These are phyloP conservation scores for Toxotes lorentzi DNA, from an alignment of 2,797 vertebrate genomes.

Conservation along the genomic window DNA sequence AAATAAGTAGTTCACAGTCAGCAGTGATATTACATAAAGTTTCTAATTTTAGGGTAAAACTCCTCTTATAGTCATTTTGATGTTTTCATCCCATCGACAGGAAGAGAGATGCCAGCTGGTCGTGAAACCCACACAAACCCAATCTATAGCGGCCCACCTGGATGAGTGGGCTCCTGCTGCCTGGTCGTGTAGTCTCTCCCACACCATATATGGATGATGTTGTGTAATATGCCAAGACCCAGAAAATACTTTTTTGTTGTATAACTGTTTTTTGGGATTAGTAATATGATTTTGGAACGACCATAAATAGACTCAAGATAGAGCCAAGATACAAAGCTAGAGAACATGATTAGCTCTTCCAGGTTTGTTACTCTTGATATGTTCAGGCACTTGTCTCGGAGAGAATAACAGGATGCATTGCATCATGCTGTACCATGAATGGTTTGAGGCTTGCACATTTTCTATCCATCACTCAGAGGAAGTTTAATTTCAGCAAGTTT, in stretches of 20 bases:
- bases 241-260: slow-evolving; percentile 69
- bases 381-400: not conserved
- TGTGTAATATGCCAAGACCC: slow-evolving; percentile 61
- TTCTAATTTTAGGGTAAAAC: slow-evolving; percentile 33
- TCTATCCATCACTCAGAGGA: slow-evolving; percentile 24
- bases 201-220: slow-evolving; percentile 65
- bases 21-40: slow-evolving; percentile 43
- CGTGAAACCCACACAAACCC: slow-evolving; percentile 60
- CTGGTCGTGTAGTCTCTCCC: slow-evolving; percentile 50
- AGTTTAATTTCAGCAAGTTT: slow-evolving; percentile 18
- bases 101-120: slow-evolving; percentile 51
- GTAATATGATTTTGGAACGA: slow-evolving; percentile 50
- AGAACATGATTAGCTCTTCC: slow-evolving; percentile 28
- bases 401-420: slow-evolving; percentile 13
- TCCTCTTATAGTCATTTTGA: slow-evolving; percentile 25
- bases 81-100: slow-evolving; percentile 54
- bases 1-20: slow-evolving; percentile 3
- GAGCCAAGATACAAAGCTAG: slow-evolving; percentile 33
- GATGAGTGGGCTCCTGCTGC: slow-evolving; percentile 69
- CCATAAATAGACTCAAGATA: slow-evolving; percentile 56
- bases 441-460: not conserved
- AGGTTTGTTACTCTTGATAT: slow-evolving; percentile 20
- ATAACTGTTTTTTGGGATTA: slow-evolving; percentile 61
- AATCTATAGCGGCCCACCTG: slow-evolving; percentile 73
- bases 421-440: slow-evolving; percentile 16